A percentile compares a stretch with the other conserved stretches of the same genome.
These are phyloP conservation scores for Hyposoter dolosus DNA, from an alignment of 2,888 invertebrate genomes.

Conservation along the genomic window DNA sequence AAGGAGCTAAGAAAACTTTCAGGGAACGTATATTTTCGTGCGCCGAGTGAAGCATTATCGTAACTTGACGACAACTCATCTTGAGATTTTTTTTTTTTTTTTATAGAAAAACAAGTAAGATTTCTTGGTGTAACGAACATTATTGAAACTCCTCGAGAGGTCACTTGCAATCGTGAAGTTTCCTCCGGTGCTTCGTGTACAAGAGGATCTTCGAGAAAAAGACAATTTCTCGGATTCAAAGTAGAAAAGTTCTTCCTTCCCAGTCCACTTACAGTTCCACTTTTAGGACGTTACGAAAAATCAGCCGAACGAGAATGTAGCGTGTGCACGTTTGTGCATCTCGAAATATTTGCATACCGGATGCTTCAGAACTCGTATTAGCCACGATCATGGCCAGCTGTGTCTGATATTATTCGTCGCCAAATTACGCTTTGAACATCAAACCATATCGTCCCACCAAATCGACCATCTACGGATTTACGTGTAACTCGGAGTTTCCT, in stretches of 20 bases:
- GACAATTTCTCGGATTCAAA: conserved; percentile 10
- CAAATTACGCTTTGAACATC: background rate
- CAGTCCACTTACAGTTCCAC: conserved; percentile 27
- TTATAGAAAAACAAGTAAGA: conserved; percentile 7
- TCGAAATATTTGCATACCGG: background rate
- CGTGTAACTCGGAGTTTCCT: background rate
- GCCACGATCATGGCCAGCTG: background rate
- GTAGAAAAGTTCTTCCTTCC: conserved; percentile 13
- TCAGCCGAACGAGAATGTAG: conserved; percentile 2
- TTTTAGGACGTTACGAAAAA: conserved; percentile 27
- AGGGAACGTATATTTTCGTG: conserved; percentile 30
- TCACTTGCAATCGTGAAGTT: conserved; percentile 34
- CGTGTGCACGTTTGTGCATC: background rate
- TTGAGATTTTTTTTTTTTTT: conserved; percentile 18
- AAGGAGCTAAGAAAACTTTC: conserved; percentile 23
- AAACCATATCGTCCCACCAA: background rate
- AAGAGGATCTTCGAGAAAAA: conserved; percentile 10
- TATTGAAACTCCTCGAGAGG: conserved; percentile 53
- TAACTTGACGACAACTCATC: conserved; percentile 38
- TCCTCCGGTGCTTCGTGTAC: background rate
- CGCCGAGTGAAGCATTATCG: conserved; percentile 22
- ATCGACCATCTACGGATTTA: background rate
- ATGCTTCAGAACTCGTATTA: background rate
- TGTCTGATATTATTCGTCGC: background rate
- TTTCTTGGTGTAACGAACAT: conserved; percentile 27